Conservation (phyloP, 2,797 vertebrate species). For the Gymnothorax javanicus region DNA sequence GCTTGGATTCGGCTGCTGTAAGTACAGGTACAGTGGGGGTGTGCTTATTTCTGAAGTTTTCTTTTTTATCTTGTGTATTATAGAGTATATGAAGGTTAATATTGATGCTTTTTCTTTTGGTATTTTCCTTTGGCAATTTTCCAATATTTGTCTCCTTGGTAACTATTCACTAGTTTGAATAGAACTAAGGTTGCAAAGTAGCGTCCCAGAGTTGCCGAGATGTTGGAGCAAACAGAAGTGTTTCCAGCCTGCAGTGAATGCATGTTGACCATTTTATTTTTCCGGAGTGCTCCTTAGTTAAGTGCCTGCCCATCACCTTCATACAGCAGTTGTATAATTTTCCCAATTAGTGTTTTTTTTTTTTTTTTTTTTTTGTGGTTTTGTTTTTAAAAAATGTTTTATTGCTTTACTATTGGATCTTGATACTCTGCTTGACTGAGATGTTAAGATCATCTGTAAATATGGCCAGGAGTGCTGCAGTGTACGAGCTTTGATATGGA, state of each 20-base stretch:
- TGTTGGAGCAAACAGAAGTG: neutral
- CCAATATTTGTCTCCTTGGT: conserved; percentile 11
- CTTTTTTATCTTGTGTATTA: neutral
- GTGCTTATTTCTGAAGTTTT: conserved; percentile 26
- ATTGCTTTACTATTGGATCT: neutral
- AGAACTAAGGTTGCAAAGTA: neutral
- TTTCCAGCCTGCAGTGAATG: neutral
- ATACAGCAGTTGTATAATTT: neutral
- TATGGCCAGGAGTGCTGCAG: neutral
- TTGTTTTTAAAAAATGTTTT: neutral
- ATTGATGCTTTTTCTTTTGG: neutral
- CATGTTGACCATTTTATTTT: neutral
- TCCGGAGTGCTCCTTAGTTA: neutral
- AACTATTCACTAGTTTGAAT: neutral
- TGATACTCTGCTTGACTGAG: neutral
- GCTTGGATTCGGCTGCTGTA: neutral
- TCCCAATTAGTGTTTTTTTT: neutral
- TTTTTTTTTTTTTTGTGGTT: neutral
- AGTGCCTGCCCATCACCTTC: neutral
- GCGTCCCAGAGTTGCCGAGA: neutral
- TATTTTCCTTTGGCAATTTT: neutral
- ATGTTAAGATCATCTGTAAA: neutral
- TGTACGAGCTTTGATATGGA: neutral
- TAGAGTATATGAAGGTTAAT: conserved; percentile 18
- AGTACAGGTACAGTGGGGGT: conserved; percentile 14